Percentiles rank a stretch among this genome's conserved stretches.
Evolutionary conservation across 2,113 vertebrate species (phyloP).

Genomic region (Mixornis gularis): DNA sequence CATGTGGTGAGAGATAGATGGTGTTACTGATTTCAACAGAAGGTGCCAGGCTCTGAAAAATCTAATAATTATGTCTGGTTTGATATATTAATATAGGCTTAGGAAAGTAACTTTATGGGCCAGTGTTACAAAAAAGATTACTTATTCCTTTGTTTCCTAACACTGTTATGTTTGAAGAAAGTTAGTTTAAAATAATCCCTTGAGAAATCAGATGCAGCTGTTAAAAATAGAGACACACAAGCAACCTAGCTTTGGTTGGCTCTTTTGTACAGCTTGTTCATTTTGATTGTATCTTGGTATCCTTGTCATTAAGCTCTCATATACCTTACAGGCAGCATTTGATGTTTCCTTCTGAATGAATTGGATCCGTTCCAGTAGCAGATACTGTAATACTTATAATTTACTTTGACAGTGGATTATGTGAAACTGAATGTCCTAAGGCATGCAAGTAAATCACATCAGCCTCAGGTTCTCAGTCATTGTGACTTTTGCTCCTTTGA

Average conservation of each 20-base stretch:
- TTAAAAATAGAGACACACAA: not conserved
- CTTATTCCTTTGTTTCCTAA: not conserved
- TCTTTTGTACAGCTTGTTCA: slow-evolving; percentile 29
- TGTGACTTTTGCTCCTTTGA: not conserved
- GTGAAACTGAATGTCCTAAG: slow-evolving; percentile 26
- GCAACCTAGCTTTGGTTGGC: not conserved
- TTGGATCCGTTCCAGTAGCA: not conserved
- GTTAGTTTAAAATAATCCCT: not conserved
- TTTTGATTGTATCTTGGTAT: slow-evolving; percentile 40
- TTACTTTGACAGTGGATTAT: slow-evolving; percentile 29
- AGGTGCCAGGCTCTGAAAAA: not conserved
- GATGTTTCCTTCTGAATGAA: slow-evolving; percentile 41
- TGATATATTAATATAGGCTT: not conserved
- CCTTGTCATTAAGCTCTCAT: slow-evolving; percentile 1
- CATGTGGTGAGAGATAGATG: not conserved
- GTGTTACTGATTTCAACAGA: not conserved
- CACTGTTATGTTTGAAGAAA: not conserved
- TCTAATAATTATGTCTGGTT: not conserved
- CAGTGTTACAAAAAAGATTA: not conserved
- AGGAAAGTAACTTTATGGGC: not conserved
- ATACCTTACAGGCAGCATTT: slow-evolving; percentile 4
- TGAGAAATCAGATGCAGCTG: not conserved
- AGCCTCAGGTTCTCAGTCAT: not conserved
- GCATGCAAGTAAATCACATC: slow-evolving; percentile 28
- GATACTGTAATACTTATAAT: slow-evolving; percentile 50